A percentile compares a stretch with the other conserved stretches of the same genome.
Conservation (phyloP, 2,888 invertebrate genomes). For the Tenthredo distinguenda region DNA sequence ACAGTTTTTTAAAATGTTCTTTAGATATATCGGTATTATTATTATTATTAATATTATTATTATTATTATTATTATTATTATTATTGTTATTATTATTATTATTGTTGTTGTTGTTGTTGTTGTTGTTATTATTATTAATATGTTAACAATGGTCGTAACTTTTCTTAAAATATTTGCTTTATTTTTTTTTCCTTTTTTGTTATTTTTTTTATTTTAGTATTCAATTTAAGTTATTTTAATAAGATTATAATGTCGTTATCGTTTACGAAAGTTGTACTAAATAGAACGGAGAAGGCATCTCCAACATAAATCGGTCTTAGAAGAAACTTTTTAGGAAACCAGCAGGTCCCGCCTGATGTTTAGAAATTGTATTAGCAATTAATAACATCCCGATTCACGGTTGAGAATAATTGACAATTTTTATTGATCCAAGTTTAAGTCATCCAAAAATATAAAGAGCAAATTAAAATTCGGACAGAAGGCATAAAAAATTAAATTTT, state of each 20-base stretch:
- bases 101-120: constrained; percentile 77
- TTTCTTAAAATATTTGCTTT: constrained; percentile 80
- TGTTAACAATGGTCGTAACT: constrained; percentile 82
- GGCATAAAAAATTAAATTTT: not conserved
- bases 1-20: constrained; percentile 54
- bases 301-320: constrained; percentile 81
- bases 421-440: constrained; percentile 29
- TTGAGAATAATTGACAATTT: not conserved
- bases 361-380: constrained; percentile 67
- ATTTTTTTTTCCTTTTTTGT: constrained; percentile 58
- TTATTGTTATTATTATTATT: constrained; percentile 53
- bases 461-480: constrained; percentile 26
- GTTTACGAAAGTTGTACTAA: constrained; percentile 75
- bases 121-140: constrained; percentile 79
- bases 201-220: constrained; percentile 58
- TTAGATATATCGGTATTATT: constrained; percentile 57
- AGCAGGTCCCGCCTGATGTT: constrained; percentile 90
- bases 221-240: constrained; percentile 62
- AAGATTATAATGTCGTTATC: constrained; percentile 55
- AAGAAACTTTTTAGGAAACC: constrained; percentile 97
- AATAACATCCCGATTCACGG: not conserved
- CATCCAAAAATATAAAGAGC: constrained; percentile 47
- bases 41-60: constrained; percentile 55
- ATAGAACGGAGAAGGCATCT: constrained; percentile 74
- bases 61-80: constrained; percentile 56